Evolutionary conservation across 1,140 invertebrate species (phyloP).

Genomic region (Heliothis subflexa): DNA sequence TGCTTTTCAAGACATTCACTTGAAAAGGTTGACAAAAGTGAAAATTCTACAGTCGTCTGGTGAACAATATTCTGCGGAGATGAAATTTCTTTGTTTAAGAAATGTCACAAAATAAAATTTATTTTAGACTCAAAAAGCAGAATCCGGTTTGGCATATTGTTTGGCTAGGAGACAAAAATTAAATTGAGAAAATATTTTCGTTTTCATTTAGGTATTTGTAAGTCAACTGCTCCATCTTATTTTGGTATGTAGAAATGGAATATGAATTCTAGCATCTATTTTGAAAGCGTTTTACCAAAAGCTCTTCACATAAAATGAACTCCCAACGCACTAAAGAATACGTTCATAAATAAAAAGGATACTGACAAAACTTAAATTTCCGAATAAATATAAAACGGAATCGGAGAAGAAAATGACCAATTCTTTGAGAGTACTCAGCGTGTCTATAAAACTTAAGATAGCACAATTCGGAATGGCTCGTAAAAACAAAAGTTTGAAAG

Average conservation of each 20-base stretch:
- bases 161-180: constrained; percentile 20
- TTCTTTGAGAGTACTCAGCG: constrained; percentile 5
- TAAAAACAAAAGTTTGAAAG: constrained; percentile 24
- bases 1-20: constrained; percentile 57
- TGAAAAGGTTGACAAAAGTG: constrained; percentile 18
- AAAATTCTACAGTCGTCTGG: not conserved
- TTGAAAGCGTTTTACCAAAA: not conserved
- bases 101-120: constrained; percentile 16
- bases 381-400: constrained; percentile 16
- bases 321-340: not conserved
- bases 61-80: not conserved
- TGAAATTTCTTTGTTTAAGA: constrained; percentile 16
- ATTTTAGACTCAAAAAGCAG: not conserved
- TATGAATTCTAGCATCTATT: not conserved
- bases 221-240: not conserved
- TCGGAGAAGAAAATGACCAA: constrained; percentile 22
- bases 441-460: constrained; percentile 20
- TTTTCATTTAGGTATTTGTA: constrained; percentile 8
- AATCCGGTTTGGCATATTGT: constrained; percentile 21
- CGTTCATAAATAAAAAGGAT: constrained; percentile 8
- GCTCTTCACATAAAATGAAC: constrained; percentile 21
- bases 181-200: constrained; percentile 28
- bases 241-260: constrained; percentile 1
- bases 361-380: constrained; percentile 5
- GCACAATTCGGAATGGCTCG: constrained; percentile 15